Conservation (phyloP, 2,797 vertebrate genomes). For the Tadarida brasiliensis region DNA sequence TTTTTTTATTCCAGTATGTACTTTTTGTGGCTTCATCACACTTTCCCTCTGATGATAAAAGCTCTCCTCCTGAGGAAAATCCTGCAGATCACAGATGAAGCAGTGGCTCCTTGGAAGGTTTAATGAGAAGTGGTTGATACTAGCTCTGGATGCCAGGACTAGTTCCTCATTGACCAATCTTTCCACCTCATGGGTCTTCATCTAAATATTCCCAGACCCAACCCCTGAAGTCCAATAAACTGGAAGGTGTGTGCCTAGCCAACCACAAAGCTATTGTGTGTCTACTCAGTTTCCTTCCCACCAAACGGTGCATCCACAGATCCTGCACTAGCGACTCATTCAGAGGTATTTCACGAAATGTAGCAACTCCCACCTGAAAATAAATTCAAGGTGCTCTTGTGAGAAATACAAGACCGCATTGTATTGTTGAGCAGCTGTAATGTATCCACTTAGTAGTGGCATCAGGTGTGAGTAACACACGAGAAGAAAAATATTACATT, state of each 20-base stretch:
- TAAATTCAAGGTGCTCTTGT: neutral
- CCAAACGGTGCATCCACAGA: neutral
- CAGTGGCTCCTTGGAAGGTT: accelerated
- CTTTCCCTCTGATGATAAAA: neutral
- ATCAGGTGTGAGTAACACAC: neutral
- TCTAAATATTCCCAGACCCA: slow-evolving; percentile 19
- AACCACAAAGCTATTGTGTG: neutral
- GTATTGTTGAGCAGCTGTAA: neutral
- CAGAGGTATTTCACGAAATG: slow-evolving; percentile 20
- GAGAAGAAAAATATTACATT: neutral
- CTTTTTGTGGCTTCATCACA: too few species aligned
- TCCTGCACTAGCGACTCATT: neutral
- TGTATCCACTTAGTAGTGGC: neutral
- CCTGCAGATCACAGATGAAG: neutral
- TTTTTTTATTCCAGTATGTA: neutral
- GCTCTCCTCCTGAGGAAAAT: neutral
- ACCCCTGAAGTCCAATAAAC: slow-evolving; percentile 39
- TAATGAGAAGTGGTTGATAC: neutral
- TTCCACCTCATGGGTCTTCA: neutral
- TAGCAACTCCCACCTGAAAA: slow-evolving; percentile 30
- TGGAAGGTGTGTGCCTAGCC: neutral
- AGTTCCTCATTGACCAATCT: neutral
- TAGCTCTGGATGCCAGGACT: neutral
- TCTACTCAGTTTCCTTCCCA: slow-evolving; percentile 8
- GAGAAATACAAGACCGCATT: neutral